Conservation (phyloP, 2,888 invertebrate genomes). For the Agrotis segetum region DNA sequence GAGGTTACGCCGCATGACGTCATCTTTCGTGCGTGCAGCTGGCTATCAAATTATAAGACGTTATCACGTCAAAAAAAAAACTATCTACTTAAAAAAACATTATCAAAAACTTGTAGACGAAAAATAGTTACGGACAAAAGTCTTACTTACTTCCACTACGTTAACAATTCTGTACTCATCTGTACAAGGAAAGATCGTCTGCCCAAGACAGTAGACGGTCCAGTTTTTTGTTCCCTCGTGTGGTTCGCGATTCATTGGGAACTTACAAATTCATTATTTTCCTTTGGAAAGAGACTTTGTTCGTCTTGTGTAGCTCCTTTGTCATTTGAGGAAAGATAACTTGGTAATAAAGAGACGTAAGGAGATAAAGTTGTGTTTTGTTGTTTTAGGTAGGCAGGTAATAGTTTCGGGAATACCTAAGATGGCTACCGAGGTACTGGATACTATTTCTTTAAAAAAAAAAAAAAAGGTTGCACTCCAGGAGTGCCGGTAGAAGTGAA, state of each 20-base stretch:
- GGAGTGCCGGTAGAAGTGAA: no score
- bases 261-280: slow-evolving; percentile 67
- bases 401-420: background rate
- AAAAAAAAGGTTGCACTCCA: no score
- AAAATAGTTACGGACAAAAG: background rate
- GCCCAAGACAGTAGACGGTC: slow-evolving; percentile 56
- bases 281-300: slow-evolving; percentile 36
- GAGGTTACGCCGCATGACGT: no score
- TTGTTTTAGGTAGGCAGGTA: background rate
- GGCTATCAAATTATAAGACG: no score
- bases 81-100: no score
- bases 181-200: slow-evolving; percentile 62
- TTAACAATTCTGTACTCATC: slow-evolving; percentile 19
- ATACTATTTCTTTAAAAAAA: no score
- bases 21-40: no score
- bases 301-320: slow-evolving; percentile 19
- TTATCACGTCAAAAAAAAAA: no score
- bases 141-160: background rate
- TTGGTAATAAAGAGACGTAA: slow-evolving; percentile 29
- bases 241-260: slow-evolving; percentile 57
- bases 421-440: background rate
- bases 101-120: background rate
- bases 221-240: slow-evolving; percentile 55
- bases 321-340: slow-evolving; percentile 42
- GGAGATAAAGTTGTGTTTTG: slow-evolving; percentile 4